Evolutionary conservation across 1,140 invertebrate genomes (phyloP).

Genomic region (Propsilocerus akamusi): DNA sequence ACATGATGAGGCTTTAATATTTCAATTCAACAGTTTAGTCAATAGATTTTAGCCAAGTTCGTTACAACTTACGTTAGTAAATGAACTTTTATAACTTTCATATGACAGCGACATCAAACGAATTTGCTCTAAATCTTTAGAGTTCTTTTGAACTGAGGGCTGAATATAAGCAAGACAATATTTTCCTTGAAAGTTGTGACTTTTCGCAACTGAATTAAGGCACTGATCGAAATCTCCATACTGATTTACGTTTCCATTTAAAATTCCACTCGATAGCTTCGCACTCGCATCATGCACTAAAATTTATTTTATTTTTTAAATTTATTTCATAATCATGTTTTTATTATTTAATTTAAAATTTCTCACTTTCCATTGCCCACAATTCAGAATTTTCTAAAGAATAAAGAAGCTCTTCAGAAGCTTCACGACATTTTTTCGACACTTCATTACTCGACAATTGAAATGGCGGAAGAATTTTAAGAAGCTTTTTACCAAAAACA

Average conservation of each 20-base stretch:
- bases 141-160: slow-evolving; percentile 26
- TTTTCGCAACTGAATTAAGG: slow-evolving; percentile 20
- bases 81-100: slow-evolving; percentile 37
- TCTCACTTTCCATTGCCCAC: slow-evolving; percentile 23
- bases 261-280: slow-evolving; percentile 34
- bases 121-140: slow-evolving; percentile 25
- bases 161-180: slow-evolving; percentile 42
- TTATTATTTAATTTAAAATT: background rate
- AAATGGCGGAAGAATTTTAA: slow-evolving; percentile 17
- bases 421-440: slow-evolving; percentile 15
- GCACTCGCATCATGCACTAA: slow-evolving; percentile 41
- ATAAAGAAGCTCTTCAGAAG: slow-evolving; percentile 15
- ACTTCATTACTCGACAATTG: slow-evolving; percentile 16
- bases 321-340: background rate
- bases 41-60: background rate
- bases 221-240: slow-evolving; percentile 43
- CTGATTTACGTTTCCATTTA: slow-evolving; percentile 43
- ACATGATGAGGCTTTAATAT: background rate
- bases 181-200: slow-evolving; percentile 29
- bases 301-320: slow-evolving; percentile 8
- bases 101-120: slow-evolving; percentile 39
- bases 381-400: slow-evolving; percentile 21
- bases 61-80: slow-evolving; percentile 33
- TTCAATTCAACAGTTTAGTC: slow-evolving; percentile 12
- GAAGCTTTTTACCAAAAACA: slow-evolving; percentile 16